Conservation (phyloP, 2,888 invertebrate genomes). For the Eupithecia centaureata region DNA sequence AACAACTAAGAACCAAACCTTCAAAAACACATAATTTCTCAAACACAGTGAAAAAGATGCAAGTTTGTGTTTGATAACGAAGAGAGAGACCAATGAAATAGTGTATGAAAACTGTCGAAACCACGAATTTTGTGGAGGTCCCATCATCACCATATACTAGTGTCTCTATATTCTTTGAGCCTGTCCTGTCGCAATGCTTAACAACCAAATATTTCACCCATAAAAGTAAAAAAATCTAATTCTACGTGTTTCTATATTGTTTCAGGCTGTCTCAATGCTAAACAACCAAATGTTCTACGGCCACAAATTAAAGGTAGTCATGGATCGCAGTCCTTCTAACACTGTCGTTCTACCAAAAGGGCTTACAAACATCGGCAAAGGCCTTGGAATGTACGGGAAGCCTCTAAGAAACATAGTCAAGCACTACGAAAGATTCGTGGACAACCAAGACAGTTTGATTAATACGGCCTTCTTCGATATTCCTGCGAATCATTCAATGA, state of each 20-base stretch:
- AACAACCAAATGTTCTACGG: slow-evolving; percentile 64
- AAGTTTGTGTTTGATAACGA: too few relatives aligned
- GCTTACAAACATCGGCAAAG: slow-evolving; percentile 58
- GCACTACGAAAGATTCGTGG: slow-evolving; percentile 60
- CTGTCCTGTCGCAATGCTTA: too few relatives aligned
- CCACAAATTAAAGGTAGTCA: slow-evolving; percentile 52
- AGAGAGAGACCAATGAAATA: too few relatives aligned
- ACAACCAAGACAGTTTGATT: slow-evolving; percentile 45
- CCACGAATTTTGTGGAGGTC: too few relatives aligned
- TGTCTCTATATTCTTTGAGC: too few relatives aligned
- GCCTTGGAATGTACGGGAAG: slow-evolving; percentile 61
- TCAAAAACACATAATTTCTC: too few relatives aligned
- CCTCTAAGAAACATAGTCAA: slow-evolving; percentile 59
- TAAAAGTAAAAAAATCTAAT: too few relatives aligned
- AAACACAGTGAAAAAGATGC: too few relatives aligned
- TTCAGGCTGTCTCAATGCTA: slow-evolving; percentile 73
- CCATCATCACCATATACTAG: too few relatives aligned
- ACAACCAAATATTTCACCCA: too few relatives aligned
- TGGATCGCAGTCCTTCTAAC: slow-evolving; percentile 49
- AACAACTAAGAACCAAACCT: too few relatives aligned
- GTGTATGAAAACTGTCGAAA: too few relatives aligned
- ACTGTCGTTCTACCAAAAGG: slow-evolving; percentile 64
- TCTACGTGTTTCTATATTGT: not conserved
- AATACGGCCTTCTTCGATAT: slow-evolving; percentile 46
- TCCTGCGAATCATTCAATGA: slow-evolving; percentile 12